Conservation (phyloP, 2,113 vertebrate genomes). For the Osmerus eperlanus region DNA sequence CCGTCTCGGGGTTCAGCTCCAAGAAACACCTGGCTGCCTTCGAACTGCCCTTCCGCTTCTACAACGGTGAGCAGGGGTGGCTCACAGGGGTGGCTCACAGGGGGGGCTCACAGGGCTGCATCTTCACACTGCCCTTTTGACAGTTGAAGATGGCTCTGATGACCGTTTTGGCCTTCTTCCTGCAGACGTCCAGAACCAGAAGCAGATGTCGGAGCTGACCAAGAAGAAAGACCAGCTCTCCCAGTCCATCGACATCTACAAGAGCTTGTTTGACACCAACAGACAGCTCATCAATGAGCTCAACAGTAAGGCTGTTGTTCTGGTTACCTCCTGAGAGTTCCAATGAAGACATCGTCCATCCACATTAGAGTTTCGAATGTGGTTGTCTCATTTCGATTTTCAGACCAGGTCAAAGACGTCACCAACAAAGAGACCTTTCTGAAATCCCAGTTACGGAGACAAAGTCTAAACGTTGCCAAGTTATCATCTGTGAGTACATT, state of each 20-base stretch:
- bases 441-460: slow-evolving; percentile 64
- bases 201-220: slow-evolving; percentile 77
- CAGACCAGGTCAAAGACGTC: slow-evolving; percentile 71
- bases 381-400: slow-evolving; percentile 29
- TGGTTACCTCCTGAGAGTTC: not conserved
- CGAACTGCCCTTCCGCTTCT: slow-evolving; percentile 85
- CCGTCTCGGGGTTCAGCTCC: slow-evolving; percentile 47
- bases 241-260: slow-evolving; percentile 62
- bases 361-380: no score
- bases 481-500: slow-evolving; percentile 63
- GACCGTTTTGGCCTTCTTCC: slow-evolving; percentile 25
- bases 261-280: slow-evolving; percentile 61
- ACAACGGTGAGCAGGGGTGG: slow-evolving; percentile 75
- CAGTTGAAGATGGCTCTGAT: not conserved
- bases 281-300: slow-evolving; percentile 67
- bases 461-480: slow-evolving; percentile 60
- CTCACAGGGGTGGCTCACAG: not conserved
- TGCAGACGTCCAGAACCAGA: slow-evolving; percentile 82
- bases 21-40: slow-evolving; percentile 69
- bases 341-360: not conserved
- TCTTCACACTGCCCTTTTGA: not conserved
- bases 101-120: not conserved
- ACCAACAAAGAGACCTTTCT: slow-evolving; percentile 65
- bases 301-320: slow-evolving; percentile 61
- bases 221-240: slow-evolving; percentile 77